A percentile compares a stretch with the other conserved stretches of the same genome.
phyloP scores from a whole-genome alignment of 35 echinoderm and acorn worm genomes.

The Apostichopus japonicus region DNA sequence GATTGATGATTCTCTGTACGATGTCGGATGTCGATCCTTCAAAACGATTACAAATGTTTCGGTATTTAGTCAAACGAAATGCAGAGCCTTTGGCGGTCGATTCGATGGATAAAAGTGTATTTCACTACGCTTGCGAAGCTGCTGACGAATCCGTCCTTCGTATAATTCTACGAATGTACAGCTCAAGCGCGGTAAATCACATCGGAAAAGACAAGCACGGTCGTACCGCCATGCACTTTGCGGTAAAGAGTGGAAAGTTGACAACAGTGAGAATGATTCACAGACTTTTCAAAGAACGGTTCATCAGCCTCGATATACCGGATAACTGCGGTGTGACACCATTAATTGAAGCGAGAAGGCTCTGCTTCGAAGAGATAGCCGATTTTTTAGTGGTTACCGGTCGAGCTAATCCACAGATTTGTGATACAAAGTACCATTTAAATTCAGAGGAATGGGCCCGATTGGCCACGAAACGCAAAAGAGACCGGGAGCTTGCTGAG shows the following conservation, averaged over 20 bases:
- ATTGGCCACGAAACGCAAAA: conserved; percentile 29
- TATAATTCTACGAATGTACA: conserved; percentile 56
- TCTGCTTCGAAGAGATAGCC: conserved; percentile 60
- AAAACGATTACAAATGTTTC: conserved; percentile 81
- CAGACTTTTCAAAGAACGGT: conserved; percentile 52
- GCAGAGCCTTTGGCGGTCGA: conserved; percentile 72
- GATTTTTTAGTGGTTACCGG: conserved; percentile 49
- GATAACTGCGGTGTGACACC: conserved; percentile 71
- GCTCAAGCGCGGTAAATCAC: conserved; percentile 62
- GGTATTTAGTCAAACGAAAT: conserved; percentile 61
- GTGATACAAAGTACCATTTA: conserved; percentile 66
- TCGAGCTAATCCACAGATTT: conserved; percentile 79
- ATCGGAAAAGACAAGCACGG: conserved; percentile 61
- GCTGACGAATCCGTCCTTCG: conserved; percentile 49
- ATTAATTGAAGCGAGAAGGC: conserved; percentile 61
- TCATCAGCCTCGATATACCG: conserved; percentile 64
- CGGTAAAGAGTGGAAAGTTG: conserved; percentile 66
- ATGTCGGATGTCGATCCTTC: conserved; percentile 51
- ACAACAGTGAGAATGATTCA: conserved; percentile 50
- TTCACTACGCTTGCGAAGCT: conserved; percentile 70
- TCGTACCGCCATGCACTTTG: conserved; percentile 63
- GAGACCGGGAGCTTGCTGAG: not conserved
- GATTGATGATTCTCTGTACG: conserved; percentile 64
- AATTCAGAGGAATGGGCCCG: conserved; percentile 73
- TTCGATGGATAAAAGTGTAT: conserved; percentile 65